phyloP scores from a whole-genome alignment of 2,797 vertebrate species.

The Cottoperca gobio region DNA sequence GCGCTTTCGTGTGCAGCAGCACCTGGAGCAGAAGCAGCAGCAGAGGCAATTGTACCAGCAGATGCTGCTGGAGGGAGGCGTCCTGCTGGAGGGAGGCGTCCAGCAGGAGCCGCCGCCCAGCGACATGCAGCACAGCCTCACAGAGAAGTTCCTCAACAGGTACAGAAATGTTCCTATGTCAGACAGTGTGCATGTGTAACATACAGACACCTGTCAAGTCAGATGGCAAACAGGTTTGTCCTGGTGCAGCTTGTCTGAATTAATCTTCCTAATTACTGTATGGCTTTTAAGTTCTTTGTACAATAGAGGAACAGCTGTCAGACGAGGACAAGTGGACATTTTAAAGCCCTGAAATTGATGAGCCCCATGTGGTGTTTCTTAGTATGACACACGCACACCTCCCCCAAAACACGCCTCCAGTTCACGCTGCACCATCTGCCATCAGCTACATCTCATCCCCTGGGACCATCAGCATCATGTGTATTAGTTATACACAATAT shows the following conservation, averaged over 20 bases:
- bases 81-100: slow-evolving; percentile 95
- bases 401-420: slow-evolving; percentile 14
- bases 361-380: slow-evolving; percentile 60
- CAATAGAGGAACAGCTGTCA: slow-evolving; percentile 63
- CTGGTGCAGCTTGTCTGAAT: slow-evolving; percentile 37
- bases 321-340: slow-evolving; percentile 38
- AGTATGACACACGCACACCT: slow-evolving; percentile 17
- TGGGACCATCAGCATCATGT: slow-evolving; percentile 22
- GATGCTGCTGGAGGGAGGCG: slow-evolving; percentile 97
- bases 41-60: slow-evolving; percentile 97
- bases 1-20: slow-evolving; percentile 96
- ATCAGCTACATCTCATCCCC: slow-evolving; percentile 39
- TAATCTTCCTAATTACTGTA: slow-evolving; percentile 1
- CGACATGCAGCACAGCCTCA: slow-evolving; percentile 95
- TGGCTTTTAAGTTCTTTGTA: slow-evolving; percentile 4
- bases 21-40: slow-evolving; percentile 98
- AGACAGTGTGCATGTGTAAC: background rate
- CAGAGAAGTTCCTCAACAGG: slow-evolving; percentile 98
- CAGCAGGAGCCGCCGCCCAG: slow-evolving; percentile 90
- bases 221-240: background rate
- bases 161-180: slow-evolving; percentile 45
- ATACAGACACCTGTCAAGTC: background rate
- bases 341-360: slow-evolving; percentile 53
- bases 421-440: slow-evolving; percentile 70
- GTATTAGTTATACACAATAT: background rate